Evolutionary conservation across 37 sponge, comb jelly and placozoan genomes (phyloP).

Genomic region (Lycopodina hypogea): DNA sequence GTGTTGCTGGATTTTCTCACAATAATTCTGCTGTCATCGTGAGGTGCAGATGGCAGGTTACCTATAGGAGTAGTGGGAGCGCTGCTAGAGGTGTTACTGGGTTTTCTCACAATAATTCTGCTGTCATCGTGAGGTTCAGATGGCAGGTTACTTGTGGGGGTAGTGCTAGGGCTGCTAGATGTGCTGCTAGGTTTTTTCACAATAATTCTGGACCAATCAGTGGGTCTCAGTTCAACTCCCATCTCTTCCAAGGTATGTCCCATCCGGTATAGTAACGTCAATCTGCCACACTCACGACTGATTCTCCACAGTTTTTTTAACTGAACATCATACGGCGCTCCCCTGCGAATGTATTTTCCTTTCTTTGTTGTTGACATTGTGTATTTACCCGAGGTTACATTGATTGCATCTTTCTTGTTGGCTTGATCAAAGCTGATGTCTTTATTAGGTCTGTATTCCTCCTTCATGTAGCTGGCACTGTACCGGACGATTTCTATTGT

Average conservation of each 20-base stretch:
- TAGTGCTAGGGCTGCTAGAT: background rate
- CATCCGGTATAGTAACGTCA: constrained; percentile 50
- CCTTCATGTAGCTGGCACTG: constrained; percentile 54
- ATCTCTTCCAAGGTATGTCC: constrained; percentile 55
- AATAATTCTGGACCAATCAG: constrained; percentile 52
- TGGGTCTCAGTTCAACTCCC: constrained; percentile 39
- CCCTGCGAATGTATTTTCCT: constrained; percentile 44
- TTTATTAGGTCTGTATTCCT: constrained; percentile 48
- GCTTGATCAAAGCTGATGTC: constrained; percentile 51
- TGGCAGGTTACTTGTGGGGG: background rate
- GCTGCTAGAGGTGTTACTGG: background rate
- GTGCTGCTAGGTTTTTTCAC: constrained; percentile 2
- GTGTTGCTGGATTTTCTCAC: background rate
- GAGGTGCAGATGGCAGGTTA: too few relatives aligned
- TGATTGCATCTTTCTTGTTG: constrained; percentile 49
- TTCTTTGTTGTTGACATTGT: constrained; percentile 76
- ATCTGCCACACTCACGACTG: constrained; percentile 43
- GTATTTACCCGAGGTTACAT: constrained; percentile 57
- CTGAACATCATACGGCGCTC: constrained; percentile 54
- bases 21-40: background rate
- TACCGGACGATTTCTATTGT: constrained; percentile 46
- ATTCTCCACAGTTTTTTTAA: constrained; percentile 64
- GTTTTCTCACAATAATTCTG: background rate
- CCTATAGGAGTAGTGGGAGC: too few relatives aligned
- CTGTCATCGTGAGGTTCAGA: background rate